A percentile compares a stretch with the other conserved stretches of the same genome.
Evolutionary conservation across 2,888 invertebrate genomes (phyloP).

Genomic region (Syrista parreyssii): DNA sequence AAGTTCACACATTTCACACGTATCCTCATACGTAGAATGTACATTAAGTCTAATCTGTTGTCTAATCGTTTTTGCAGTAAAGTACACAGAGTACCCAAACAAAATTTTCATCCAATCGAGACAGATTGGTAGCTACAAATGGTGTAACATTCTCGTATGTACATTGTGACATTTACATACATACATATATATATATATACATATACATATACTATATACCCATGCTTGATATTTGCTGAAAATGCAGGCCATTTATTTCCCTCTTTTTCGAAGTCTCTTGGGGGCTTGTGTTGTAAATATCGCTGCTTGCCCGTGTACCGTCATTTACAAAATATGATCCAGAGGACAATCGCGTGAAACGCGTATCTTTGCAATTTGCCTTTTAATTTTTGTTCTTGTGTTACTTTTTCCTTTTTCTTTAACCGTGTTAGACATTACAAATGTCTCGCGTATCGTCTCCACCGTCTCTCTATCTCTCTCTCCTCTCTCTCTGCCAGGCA

Average conservation of each 20-base stretch:
- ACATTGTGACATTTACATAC: conserved; percentile 76
- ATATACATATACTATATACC: conserved; percentile 20
- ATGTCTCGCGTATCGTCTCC: background rate
- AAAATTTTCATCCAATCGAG: conserved; percentile 24
- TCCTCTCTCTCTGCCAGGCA: background rate
- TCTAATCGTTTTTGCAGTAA: conserved; percentile 43
- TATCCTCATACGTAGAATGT: conserved; percentile 71
- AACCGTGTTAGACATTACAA: background rate
- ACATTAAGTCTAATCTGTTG: conserved; percentile 75
- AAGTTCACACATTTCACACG: conserved; percentile 60
- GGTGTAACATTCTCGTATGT: conserved; percentile 36
- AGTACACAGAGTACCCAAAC: conserved; percentile 30
- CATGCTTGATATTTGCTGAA: conserved; percentile 63
- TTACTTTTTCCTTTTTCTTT: background rate
- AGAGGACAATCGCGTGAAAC: conserved; percentile 8
- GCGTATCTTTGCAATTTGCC: conserved; percentile 27
- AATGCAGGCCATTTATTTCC: conserved; percentile 51
- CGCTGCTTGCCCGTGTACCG: conserved; percentile 67
- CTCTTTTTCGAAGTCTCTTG: conserved; percentile 62
- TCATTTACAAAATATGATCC: background rate
- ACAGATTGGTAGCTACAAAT: conserved; percentile 84
- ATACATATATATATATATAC: conserved; percentile 30
- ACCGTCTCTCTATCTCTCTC: conserved; percentile 41
- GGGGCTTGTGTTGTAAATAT: conserved; percentile 71
- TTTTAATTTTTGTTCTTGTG: background rate